A percentile compares a stretch with the other conserved stretches of the same genome.
Conservation (phyloP, 2,797 vertebrate species). For the Xerus rutilus region DNA sequence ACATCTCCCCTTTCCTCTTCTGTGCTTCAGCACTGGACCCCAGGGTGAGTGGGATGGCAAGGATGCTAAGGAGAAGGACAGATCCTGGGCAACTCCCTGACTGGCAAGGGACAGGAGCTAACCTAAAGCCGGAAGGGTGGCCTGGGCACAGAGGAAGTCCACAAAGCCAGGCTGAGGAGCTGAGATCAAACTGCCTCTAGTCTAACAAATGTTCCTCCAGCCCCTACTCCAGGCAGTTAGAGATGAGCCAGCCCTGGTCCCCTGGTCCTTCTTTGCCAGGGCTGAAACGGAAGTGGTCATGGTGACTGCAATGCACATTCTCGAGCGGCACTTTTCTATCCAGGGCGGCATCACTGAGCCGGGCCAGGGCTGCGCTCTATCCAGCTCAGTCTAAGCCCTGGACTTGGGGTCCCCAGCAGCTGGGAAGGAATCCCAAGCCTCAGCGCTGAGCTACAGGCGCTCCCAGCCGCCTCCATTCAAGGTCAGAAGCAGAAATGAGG, state of each 20-base stretch:
- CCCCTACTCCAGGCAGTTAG: background rate
- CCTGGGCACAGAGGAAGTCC: background rate
- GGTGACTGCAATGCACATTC: background rate
- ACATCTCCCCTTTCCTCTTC: background rate
- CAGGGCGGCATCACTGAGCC: background rate
- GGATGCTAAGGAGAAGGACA: background rate
- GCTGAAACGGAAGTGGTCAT: rapidly evolving
- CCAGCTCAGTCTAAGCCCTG: background rate
- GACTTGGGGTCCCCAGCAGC: background rate
- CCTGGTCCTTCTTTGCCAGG: too few species aligned
- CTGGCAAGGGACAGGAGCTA: background rate
- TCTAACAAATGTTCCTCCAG: background rate
- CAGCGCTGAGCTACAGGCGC: background rate
- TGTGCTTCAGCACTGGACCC: background rate
- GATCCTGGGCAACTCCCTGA: background rate
- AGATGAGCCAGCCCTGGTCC: background rate
- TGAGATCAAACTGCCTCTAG: background rate
- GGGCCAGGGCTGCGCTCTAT: background rate
- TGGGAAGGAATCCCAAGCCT: background rate
- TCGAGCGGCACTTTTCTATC: background rate
- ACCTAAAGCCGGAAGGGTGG: background rate
- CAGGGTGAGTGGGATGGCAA: background rate
- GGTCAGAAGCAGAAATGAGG: background rate
- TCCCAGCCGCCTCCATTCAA: rapidly evolving
- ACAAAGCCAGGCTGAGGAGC: background rate